These are phyloP conservation scores for Cephonodes hylas DNA, from an alignment of 2,888 invertebrate genomes.

Conservation along the genomic window DNA sequence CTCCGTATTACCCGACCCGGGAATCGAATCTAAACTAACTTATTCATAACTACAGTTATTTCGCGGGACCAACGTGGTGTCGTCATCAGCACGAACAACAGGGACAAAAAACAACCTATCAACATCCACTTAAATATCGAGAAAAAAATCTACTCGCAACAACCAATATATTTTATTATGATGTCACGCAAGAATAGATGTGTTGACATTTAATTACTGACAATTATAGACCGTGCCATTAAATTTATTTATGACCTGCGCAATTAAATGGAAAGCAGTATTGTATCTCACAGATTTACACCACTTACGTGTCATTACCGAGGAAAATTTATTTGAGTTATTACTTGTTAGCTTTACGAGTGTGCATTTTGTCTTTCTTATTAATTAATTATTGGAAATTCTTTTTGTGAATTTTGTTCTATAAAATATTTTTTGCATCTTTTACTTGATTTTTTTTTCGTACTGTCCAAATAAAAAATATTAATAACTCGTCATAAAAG, in stretches of 20 bases:
- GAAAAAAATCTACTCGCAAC: background rate
- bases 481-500: no score
- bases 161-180: background rate
- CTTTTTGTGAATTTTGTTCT: no score
- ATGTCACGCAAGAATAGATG: conserved; percentile 4
- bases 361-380: no score
- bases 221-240: conserved; percentile 9
- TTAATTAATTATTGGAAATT: no score
- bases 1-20: no score
- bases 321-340: background rate
- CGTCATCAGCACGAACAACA: background rate
- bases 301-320: background rate
- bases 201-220: conserved; percentile 11
- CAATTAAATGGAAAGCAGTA: conserved; percentile 8
- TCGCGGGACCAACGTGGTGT: no score
- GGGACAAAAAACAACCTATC: background rate
- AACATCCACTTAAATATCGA: background rate
- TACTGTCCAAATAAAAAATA: no score
- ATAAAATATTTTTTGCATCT: no score
- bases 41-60: no score
- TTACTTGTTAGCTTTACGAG: background rate
- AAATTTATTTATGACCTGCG: background rate
- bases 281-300: conserved; percentile 4
- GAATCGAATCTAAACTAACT: no score
- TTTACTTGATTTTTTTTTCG: no score